Base-by-base conservation (phyloP, 1,140 invertebrate genomes). In the Bursaphelenchus mucronatus region DNA sequence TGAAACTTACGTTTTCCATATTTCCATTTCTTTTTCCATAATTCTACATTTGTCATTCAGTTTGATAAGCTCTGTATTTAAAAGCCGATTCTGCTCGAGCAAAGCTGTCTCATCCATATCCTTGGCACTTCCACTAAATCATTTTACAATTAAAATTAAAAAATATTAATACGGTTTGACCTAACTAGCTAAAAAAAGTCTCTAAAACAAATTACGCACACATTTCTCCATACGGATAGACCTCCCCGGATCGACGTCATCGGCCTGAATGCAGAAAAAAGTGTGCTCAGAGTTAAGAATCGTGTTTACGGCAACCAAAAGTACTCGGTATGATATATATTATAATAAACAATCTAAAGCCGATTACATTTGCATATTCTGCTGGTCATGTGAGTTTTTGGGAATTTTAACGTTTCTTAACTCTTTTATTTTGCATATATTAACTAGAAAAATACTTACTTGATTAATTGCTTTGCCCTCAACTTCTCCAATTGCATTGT, bases 41-140 rank as follows among this genome's bases (percentile, higher is more conserved):
- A 68, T 76, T 21, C 72, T 68, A 47, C 80, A 57, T 0, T 80
- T 66, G 43, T 78, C 78, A 8, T 81, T 82, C 45, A 84, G 68
- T 41, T 81, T 76, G 49, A 81, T 67, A 1, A 85, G 82, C 70
- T 85, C 84, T 61, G 83, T 80, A 64, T 85, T 84, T 13, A 85
- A 70, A 64, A 85, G 84, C 15, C 82, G 78, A 67, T 84, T 85
- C 69, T 84, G 82, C 66, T 83, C 83, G 57, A 82, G 81, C 49
- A 84, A 68, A 49, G 41, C 51, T 4, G 63, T 30, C 30, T 58
- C 46, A 52, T 64, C 67, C 13, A 46, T 66, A 21, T 30, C 41
- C 40, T 65, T 65, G 17, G 30, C 13, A 39, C 57, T 59, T 5
- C 13, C 13, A 49, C 19, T 19, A 49, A 49, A n/a, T 61, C n/a